Evolutionary conservation across 2,797 vertebrate genomes (phyloP).

Genomic region (Rhodeus uyekii): DNA sequence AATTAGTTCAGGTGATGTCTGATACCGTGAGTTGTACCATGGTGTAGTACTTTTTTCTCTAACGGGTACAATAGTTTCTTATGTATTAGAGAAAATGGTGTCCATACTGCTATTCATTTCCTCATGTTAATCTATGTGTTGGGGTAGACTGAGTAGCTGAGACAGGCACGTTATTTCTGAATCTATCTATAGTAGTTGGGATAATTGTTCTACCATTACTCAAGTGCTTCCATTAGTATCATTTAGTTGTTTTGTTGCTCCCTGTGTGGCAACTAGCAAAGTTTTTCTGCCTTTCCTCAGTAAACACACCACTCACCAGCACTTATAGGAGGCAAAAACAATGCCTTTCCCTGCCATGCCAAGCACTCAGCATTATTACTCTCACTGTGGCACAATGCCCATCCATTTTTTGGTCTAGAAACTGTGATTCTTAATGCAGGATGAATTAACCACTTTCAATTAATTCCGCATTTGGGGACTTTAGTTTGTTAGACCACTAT

Average conservation of each 20-base stretch:
- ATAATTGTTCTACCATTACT: too few relatives aligned
- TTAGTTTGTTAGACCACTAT: not conserved
- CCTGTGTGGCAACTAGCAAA: not conserved
- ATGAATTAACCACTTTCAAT: constrained; percentile 26
- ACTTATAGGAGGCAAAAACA: not conserved
- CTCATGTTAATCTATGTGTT: too few relatives aligned
- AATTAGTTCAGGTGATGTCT: too few relatives aligned
- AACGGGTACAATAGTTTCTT: too few relatives aligned
- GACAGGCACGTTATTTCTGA: too few relatives aligned
- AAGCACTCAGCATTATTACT: constrained; percentile 32
- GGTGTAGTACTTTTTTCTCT: too few relatives aligned
- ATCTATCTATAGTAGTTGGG: too few relatives aligned
- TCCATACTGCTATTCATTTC: too few relatives aligned
- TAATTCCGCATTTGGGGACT: constrained; percentile 13
- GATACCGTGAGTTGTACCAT: too few relatives aligned
- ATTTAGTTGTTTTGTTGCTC: not conserved
- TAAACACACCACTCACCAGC: not conserved
- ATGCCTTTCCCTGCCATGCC: not conserved
- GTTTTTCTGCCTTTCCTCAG: not conserved
- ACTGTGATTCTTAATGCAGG: constrained; percentile 16
- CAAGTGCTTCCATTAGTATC: not conserved
- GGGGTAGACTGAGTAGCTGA: too few relatives aligned
- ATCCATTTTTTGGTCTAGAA: constrained; percentile 3
- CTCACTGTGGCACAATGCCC: constrained; percentile 3
- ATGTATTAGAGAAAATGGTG: too few relatives aligned